These are phyloP conservation scores for Cataglyphis albicans DNA, from an alignment of 2,888 invertebrate species.

Conservation along the genomic window DNA sequence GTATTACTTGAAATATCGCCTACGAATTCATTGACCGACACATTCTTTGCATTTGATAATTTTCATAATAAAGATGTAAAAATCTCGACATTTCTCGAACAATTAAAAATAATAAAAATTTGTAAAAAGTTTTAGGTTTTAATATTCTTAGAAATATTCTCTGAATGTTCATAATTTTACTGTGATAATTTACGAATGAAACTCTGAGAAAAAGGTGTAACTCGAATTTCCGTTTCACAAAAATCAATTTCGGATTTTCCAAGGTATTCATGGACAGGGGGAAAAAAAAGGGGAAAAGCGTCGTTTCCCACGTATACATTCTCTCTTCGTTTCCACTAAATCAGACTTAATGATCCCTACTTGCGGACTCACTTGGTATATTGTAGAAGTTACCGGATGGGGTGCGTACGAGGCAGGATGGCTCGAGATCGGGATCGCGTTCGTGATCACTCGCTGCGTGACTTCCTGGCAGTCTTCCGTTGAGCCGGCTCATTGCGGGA, in stretches of 20 bases:
- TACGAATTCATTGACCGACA: background rate
- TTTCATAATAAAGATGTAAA: slow-evolving; percentile 5
- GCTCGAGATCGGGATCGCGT: slow-evolving; percentile 94
- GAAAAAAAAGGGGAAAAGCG: slow-evolving; percentile 1
- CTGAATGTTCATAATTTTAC: background rate
- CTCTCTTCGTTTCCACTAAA: slow-evolving; percentile 38
- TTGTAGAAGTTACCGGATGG: slow-evolving; percentile 96
- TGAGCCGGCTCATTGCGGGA: slow-evolving; percentile 96
- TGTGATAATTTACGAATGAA: background rate
- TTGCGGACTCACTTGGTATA: slow-evolving; percentile 91
- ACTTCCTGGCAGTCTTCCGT: slow-evolving; percentile 93
- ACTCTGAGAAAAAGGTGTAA: background rate
- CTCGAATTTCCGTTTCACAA: background rate
- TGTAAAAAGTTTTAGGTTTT: background rate
- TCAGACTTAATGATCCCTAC: slow-evolving; percentile 61
- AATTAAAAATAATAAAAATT: background rate
- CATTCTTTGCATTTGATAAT: background rate
- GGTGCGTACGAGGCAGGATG: slow-evolving; percentile 95
- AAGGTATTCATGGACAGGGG: background rate
- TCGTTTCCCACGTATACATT: slow-evolving; percentile 57
- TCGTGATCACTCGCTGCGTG: slow-evolving; percentile 84
- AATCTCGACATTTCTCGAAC: background rate
- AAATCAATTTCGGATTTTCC: background rate
- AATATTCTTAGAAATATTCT: background rate
- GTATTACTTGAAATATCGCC: background rate